A percentile compares a stretch with the other conserved stretches of the same genome.
phyloP scores from a whole-genome alignment of 2,888 invertebrate species.

The Sphaerophoria rueppellii region DNA sequence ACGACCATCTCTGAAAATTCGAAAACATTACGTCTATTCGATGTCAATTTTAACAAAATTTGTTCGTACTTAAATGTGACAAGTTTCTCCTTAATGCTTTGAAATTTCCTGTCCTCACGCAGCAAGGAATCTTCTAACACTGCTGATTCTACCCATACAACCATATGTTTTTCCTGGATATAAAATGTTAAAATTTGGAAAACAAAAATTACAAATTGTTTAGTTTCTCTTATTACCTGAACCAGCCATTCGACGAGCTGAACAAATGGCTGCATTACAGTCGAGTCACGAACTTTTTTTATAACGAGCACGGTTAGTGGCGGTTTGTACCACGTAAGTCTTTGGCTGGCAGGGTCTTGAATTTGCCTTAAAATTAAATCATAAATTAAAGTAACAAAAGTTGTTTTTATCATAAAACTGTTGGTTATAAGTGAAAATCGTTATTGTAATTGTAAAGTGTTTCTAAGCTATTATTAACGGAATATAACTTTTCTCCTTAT shows the following conservation, averaged over 20 bases:
- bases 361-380: slow-evolving; percentile 89
- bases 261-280: slow-evolving; percentile 94
- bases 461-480: no score
- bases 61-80: slow-evolving; percentile 87
- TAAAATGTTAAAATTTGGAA: slow-evolving; percentile 75
- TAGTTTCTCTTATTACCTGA: slow-evolving; percentile 85
- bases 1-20: slow-evolving; percentile 88
- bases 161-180: slow-evolving; percentile 94
- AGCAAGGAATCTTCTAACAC: slow-evolving; percentile 93
- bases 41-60: background rate
- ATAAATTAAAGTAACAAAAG: background rate
- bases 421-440: no score
- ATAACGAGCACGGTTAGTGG: slow-evolving; percentile 98
- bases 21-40: background rate
- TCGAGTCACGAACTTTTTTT: slow-evolving; percentile 96
- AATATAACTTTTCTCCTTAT: no score
- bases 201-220: background rate
- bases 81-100: slow-evolving; percentile 90
- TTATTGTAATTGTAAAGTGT: no score
- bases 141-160: slow-evolving; percentile 96
- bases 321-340: slow-evolving; percentile 98
- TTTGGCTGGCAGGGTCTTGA: slow-evolving; percentile 98
- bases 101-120: slow-evolving; percentile 89
- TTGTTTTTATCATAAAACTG: no score
- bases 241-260: slow-evolving; percentile 97